Evolutionary conservation across 2,888 invertebrate genomes (phyloP), one percentile per base, ranked within the genome.

Genomic region (Folsomia candida): DNA sequence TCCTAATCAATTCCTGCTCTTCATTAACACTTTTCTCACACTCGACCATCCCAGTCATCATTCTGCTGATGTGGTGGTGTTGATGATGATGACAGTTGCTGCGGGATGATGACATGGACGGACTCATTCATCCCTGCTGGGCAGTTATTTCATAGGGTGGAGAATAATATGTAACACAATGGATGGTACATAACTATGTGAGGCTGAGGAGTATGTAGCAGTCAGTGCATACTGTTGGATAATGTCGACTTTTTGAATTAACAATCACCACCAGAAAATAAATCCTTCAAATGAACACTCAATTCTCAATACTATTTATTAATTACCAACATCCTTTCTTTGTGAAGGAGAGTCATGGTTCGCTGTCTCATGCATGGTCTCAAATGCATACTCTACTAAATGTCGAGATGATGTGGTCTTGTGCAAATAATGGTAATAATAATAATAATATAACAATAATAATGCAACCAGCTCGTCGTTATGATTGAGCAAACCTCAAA

Each of bases 1-100:
- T 62, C 63, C 67, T 72, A 72, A 72, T 69, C 72, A 69, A 72
- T 72, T 72, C 26, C 25, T 67, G 26, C 61, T 63, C 69, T 67
- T 72, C 69, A 67, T 69, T 66, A 67, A 51, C 58, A 69, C 51
- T 67, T 69, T 67, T 71, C 68, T 69, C 72, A 60, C 68, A 72
- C 51, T 47, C 26, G 26, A 59, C 6, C n/a, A n/a, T 54, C 14
- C 54, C 54, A 54, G 11, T 22, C 18, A 54, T 54, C 54, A 54
- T 14, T 37, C 6, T 37, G 14, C 37, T 37, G 37, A 37, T 14
- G n/a, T n/a, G n/a, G 14, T 37, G 6, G 4, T 37, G 37, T 14
- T 9, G 4, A 37, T 37, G 4, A 37, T 37, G 37, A 37, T 37
- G n/a, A n/a, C n/a, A n/a, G n/a, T n/a, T n/a, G n/a, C n/a, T n/a